Percentiles rank a stretch among this genome's conserved stretches.
Evolutionary conservation across 2,797 vertebrate genomes (phyloP).

Genomic region (Ceryle rudis): DNA sequence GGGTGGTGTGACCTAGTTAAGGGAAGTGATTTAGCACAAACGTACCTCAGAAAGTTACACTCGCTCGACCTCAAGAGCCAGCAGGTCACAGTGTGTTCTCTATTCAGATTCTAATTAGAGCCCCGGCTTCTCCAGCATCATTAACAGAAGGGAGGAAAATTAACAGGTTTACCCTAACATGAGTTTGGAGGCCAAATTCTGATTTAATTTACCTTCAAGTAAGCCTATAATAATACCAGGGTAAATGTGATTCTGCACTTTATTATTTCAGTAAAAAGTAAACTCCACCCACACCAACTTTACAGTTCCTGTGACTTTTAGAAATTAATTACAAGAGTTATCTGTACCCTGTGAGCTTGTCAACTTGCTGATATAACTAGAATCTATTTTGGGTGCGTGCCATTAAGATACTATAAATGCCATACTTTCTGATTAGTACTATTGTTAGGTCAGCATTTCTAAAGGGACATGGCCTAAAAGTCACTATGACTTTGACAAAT

Average conservation of each 20-base stretch:
- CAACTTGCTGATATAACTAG: conserved; percentile 61
- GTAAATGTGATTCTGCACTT: conserved; percentile 1
- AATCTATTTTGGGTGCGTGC: conserved; percentile 67
- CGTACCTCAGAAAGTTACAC: conserved; percentile 1
- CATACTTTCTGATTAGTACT: conserved; percentile 68
- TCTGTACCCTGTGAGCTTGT: conserved; percentile 39
- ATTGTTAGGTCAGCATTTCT: conserved; percentile 70
- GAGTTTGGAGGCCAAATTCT: neutral
- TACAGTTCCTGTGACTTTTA: conserved; percentile 63
- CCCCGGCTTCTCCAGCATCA: neutral
- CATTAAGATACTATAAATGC: conserved; percentile 74
- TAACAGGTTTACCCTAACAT: neutral
- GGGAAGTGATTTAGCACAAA: conserved; percentile 10
- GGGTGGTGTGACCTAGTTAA: conserved; percentile 22
- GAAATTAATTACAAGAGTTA: conserved; percentile 62
- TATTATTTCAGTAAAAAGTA: conserved; percentile 7
- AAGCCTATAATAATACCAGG: neutral
- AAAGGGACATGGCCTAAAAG: conserved; percentile 70
- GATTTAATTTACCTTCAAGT: conserved; percentile 5
- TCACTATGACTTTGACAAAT: conserved; percentile 70
- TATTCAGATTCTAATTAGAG: conserved; percentile 57
- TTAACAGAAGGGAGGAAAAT: neutral
- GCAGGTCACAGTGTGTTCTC: conserved; percentile 41
- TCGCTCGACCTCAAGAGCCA: conserved; percentile 13
- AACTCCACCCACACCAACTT: conserved; percentile 41